Percentiles rank a stretch among this genome's conserved stretches.
These are phyloP conservation scores for Gonatopus flavifemur DNA, from an alignment of 1,140 invertebrate genomes.

Conservation along the genomic window DNA sequence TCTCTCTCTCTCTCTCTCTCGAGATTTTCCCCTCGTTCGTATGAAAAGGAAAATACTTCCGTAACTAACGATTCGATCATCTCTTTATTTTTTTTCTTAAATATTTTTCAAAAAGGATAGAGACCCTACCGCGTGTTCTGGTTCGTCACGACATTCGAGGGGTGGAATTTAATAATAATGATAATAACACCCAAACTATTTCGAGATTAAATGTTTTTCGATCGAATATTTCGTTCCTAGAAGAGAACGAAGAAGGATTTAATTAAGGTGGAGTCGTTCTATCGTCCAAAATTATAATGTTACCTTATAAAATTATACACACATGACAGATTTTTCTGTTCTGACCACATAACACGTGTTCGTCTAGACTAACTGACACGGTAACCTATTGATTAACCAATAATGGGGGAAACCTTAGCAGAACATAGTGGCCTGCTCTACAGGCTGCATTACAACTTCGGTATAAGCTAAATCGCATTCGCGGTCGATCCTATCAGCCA, in stretches of 20 bases:
- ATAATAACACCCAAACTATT: too few species aligned
- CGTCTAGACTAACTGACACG: slow-evolving; percentile 42
- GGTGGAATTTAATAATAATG: too few species aligned
- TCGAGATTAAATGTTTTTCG: too few species aligned
- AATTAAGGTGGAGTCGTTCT: too few species aligned
- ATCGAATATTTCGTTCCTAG: too few species aligned
- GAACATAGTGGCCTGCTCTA: slow-evolving; percentile 11
- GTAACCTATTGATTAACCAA: slow-evolving; percentile 45
- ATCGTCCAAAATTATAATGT: too few species aligned
- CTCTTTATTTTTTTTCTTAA: too few species aligned
- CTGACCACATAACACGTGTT: slow-evolving; percentile 27
- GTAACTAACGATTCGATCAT: not conserved
- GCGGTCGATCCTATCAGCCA: slow-evolving; percentile 13
- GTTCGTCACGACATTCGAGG: too few species aligned
- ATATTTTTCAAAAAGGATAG: not conserved
- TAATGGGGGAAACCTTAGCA: slow-evolving; percentile 44
- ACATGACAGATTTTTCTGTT: too few species aligned
- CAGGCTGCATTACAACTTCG: slow-evolving; percentile 17
- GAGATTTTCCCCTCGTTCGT: not conserved
- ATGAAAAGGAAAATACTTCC: not conserved
- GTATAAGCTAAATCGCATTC: slow-evolving; percentile 34
- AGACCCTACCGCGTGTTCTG: too few species aligned
- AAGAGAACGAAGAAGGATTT: too few species aligned
- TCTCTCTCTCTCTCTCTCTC: slow-evolving; percentile 11
- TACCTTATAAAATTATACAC: too few species aligned